Conservation (phyloP, 2,113 vertebrate species). For the Malurus alboscapulatus region DNA sequence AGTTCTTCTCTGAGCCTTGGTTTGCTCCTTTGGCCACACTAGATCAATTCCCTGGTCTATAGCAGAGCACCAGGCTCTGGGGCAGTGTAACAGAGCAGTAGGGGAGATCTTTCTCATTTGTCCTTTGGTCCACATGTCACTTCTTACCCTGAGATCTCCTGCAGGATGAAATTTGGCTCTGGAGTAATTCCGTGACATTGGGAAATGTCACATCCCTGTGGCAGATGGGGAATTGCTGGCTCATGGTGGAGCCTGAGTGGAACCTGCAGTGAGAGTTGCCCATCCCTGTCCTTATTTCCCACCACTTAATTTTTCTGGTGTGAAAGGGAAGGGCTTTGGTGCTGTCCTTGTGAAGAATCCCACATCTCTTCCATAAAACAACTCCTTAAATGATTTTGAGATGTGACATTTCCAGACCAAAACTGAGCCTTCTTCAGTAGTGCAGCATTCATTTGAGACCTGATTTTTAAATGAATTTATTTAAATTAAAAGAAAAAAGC, state of each 20-base stretch:
- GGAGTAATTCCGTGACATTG: accelerated
- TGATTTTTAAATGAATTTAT: not conserved
- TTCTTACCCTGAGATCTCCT: not conserved
- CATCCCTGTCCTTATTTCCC: not conserved
- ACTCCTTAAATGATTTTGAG: not conserved
- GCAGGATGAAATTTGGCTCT: not conserved
- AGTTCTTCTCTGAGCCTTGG: not conserved
- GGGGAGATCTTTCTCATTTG: not conserved
- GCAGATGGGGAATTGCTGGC: accelerated
- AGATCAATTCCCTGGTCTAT: not conserved
- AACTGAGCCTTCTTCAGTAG: not conserved
- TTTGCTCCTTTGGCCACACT: not conserved
- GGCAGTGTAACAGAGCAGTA: not conserved
- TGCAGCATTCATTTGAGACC: not conserved
- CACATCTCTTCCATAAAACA: not conserved
- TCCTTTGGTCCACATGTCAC: not conserved
- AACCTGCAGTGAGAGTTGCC: not conserved
- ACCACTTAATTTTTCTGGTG: not conserved
- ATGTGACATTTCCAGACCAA: not conserved
- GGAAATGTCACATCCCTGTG: not conserved
- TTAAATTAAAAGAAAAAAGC: not conserved
- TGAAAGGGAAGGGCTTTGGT: not conserved
- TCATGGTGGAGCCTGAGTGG: accelerated
- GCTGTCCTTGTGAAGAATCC: not conserved
- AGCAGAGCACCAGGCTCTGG: not conserved